These are phyloP conservation scores for Aphelocoma coerulescens DNA, from an alignment of 2,113 vertebrate species.

Conservation along the genomic window DNA sequence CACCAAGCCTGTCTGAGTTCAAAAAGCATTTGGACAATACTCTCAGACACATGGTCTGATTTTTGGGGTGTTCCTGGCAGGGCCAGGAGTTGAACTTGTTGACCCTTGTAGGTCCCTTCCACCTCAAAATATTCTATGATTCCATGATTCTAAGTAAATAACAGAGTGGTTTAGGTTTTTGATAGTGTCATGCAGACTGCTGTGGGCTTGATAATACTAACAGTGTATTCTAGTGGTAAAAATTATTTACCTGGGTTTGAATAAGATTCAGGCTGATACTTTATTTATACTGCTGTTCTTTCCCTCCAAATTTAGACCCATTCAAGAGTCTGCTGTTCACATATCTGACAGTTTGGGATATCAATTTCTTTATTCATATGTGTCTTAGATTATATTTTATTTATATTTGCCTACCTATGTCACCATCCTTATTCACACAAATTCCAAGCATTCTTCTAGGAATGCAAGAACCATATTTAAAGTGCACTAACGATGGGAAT, in stretches of 20 bases:
- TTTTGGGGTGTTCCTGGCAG: background rate
- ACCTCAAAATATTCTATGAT: no score
- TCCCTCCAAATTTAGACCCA: background rate
- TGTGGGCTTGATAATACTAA: background rate
- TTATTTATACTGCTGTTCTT: background rate
- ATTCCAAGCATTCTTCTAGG: background rate
- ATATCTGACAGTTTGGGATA: background rate
- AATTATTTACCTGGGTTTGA: background rate
- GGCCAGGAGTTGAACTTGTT: background rate
- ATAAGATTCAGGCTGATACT: background rate
- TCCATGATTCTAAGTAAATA: background rate
- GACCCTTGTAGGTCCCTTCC: background rate
- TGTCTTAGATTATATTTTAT: background rate
- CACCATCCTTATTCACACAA: background rate
- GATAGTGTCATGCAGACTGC: background rate
- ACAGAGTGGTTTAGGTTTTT: background rate
- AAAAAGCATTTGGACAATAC: background rate
- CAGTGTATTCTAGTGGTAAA: background rate
- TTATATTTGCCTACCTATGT: background rate
- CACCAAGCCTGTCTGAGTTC: background rate
- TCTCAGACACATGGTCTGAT: background rate
- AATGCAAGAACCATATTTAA: background rate
- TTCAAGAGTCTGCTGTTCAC: background rate
- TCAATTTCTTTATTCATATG: background rate
- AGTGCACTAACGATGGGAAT: background rate